Conservation (phyloP, 1,140 invertebrate species). For the Phthorimaea operculella region DNA sequence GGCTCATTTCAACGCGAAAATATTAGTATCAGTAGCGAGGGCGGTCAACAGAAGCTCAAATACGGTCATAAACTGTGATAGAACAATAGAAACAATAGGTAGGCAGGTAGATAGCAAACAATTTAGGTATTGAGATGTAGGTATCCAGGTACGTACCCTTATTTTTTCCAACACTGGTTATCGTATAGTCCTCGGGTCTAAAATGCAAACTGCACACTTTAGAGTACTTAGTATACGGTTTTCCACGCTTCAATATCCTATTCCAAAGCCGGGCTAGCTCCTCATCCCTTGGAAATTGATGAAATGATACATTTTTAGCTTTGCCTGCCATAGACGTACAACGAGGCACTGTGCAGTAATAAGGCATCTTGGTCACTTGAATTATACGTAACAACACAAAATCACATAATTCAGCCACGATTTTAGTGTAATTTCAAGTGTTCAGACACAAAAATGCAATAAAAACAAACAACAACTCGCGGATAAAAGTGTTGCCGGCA, state of each 20-base stretch:
- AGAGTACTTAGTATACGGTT: constrained; percentile 63
- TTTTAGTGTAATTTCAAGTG: constrained; percentile 16
- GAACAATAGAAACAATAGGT: no score
- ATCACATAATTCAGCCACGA: constrained; percentile 29
- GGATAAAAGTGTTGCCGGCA: no score
- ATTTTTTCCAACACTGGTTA: constrained; percentile 57
- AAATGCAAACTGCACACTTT: constrained; percentile 66
- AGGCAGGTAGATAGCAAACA: no score
- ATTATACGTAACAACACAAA: constrained; percentile 14
- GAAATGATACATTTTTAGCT: constrained; percentile 62
- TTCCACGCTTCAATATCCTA: constrained; percentile 54
- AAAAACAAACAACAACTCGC: constrained; percentile 54
- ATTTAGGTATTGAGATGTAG: no score
- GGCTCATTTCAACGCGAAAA: neutral
- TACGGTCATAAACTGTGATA: no score
- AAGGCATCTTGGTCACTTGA: constrained; percentile 47
- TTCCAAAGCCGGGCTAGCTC: constrained; percentile 58
- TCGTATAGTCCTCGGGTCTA: constrained; percentile 56
- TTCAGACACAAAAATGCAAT: constrained; percentile 19
- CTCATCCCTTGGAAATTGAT: constrained; percentile 60
- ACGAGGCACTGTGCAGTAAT: constrained; percentile 62
- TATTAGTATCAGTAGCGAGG: no score
- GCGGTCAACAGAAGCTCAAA: no score
- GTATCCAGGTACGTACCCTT: constrained; percentile 35
- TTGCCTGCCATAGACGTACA: constrained; percentile 64